Base-by-base conservation (phyloP, 1,140 invertebrate genomes). In the Sinella curviseta region DNA sequence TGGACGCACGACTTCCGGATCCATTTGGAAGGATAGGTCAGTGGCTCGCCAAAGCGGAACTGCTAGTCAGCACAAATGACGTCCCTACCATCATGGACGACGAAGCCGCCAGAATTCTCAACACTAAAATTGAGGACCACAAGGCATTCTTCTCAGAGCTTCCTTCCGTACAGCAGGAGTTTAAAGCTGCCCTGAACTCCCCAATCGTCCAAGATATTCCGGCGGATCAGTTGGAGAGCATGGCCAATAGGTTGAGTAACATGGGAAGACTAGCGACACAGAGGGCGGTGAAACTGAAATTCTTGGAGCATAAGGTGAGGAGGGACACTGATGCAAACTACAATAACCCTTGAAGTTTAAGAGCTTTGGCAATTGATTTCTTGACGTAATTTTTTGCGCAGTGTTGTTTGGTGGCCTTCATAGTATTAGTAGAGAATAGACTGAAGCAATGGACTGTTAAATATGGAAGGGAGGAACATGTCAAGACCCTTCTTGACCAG, bases 401-500 rank as follows among this genome's bases (percentile, higher is more conserved):
- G 88, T 96, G 94, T 87, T 96, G 95, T 87, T 90, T 96, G 80
- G 92, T 97, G 81, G 95, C 94, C 65, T 96, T 97, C 87, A 90
- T 97, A 33, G 93, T 94, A 85, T 88, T 95, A 70, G 93, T 96
- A 54, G 95, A 97, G 88, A 93, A 91, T 36, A 97, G 97, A 88
- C 87, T 97, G 80, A 92, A 93, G 86, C 88, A 90, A 54, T 98
- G 96, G 96, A 94, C 92, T 79, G 91, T 92, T 0, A 97, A 97
- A 87, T 97, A 96, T 86, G 95, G 95, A 24, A 88, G 89, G 14
- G 91, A 95, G 84, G 92, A 95, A 78, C 92, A 94, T 85, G 95
- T 96, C 1, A 90, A 93, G 84, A 91, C 92, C 81, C 90, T 97
- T 86, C 87, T 97, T 82, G 92, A 94, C 81, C 94, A 97, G 84